Conservation (phyloP, 37 sponge, comb jelly and placozoan species). For the Aphrocallistes beatrix region DNA sequence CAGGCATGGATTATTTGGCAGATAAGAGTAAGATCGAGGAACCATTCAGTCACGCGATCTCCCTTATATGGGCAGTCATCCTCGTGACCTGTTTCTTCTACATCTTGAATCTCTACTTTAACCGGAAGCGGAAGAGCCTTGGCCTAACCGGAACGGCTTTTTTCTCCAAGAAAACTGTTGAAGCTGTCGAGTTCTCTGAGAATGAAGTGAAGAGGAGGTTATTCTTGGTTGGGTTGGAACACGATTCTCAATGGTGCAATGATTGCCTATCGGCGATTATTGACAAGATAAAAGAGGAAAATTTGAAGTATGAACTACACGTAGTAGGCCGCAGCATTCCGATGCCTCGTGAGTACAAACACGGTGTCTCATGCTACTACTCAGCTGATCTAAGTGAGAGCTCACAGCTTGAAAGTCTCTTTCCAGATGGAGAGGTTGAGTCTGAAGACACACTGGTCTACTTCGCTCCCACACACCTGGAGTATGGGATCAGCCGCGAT, state of each 20-base stretch:
- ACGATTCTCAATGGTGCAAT: not conserved
- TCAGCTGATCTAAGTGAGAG: not conserved
- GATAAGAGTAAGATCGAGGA: constrained; percentile 12
- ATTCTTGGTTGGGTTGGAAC: not conserved
- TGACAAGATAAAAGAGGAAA: not conserved
- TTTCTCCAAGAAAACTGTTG: not conserved
- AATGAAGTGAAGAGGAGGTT: not conserved
- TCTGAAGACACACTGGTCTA: not conserved
- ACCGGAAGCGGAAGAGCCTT: not conserved
- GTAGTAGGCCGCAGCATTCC: not conserved
- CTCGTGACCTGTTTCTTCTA: not conserved
- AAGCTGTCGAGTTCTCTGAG: not conserved
- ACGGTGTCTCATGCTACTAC: not conserved
- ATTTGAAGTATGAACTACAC: not conserved
- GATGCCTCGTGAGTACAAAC: not conserved
- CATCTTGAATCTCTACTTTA: not conserved
- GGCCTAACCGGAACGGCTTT: not conserved
- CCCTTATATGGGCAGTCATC: not conserved
- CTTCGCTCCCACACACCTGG: not conserved
- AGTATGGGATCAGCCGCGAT: not conserved
- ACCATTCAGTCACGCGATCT: not conserved
- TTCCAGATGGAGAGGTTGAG: not conserved
- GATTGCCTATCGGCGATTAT: not conserved
- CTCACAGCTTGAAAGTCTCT: not conserved
- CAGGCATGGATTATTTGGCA: not conserved